phyloP scores from a whole-genome alignment of 2,797 vertebrate species.

The Moxostoma hubbsi region DNA sequence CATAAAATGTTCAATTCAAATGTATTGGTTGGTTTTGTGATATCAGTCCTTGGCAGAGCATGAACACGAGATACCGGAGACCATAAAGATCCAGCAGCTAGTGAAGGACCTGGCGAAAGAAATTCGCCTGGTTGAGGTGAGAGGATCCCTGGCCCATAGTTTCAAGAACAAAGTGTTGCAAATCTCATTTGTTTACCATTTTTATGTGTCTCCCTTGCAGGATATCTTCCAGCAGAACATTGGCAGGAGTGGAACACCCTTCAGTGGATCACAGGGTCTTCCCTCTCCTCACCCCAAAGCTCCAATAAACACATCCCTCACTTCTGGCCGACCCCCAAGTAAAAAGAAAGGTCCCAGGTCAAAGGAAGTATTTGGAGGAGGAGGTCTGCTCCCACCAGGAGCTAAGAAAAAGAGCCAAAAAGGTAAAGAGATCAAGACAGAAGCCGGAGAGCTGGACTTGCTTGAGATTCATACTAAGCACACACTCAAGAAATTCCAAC shows the following conservation, averaged over 20 bases:
- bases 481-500: conserved; percentile 82
- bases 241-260: conserved; percentile 83
- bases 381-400: conserved; percentile 63
- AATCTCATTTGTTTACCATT: not conserved
- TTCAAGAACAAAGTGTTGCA: not conserved
- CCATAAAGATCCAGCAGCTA: conserved; percentile 86
- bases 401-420: conserved; percentile 84
- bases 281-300: conserved; percentile 76
- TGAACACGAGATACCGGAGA: conserved; percentile 91
- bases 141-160: conserved; percentile 5
- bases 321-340: conserved; percentile 79
- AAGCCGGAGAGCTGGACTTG: conserved; percentile 81
- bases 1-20: not conserved
- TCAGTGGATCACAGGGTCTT: conserved; percentile 76
- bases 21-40: conserved; percentile 33
- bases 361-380: conserved; percentile 78
- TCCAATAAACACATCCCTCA: conserved; percentile 75
- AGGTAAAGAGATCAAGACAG: conserved; percentile 77
- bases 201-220: conserved; percentile 67
- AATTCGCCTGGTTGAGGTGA: conserved; percentile 91
- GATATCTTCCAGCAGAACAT: conserved; percentile 93
- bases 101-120: conserved; percentile 93
- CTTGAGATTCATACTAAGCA: conserved; percentile 86
- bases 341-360: conserved; percentile 86
- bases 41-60: conserved; percentile 86